These are phyloP conservation scores for Megalops atlanticus DNA, from an alignment of 2,113 vertebrate genomes.

Conservation along the genomic window DNA sequence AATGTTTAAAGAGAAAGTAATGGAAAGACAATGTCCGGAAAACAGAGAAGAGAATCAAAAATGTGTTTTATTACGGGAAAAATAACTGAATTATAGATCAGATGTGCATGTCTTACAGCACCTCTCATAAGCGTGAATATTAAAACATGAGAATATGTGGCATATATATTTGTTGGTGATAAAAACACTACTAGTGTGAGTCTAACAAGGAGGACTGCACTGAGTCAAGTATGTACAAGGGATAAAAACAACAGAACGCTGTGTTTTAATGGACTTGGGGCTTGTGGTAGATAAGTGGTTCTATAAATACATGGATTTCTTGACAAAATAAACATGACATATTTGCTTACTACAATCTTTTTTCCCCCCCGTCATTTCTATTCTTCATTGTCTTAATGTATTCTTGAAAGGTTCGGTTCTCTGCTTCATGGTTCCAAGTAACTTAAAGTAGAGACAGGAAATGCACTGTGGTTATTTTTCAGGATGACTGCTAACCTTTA, in stretches of 20 bases:
- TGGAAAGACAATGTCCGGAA: constrained; percentile 85
- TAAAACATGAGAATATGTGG: constrained; percentile 75
- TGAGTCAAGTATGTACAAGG: constrained; percentile 31
- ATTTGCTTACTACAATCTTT: constrained; percentile 59
- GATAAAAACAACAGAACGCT: constrained; percentile 51
- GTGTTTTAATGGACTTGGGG: constrained; percentile 68
- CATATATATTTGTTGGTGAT: constrained; percentile 65
- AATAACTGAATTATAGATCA: constrained; percentile 92
- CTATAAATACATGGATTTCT: constrained; percentile 54
- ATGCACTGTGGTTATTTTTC: constrained; percentile 10
- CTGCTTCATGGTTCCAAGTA: constrained; percentile 15
- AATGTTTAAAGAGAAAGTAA: constrained; percentile 96
- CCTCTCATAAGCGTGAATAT: constrained; percentile 80
- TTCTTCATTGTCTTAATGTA: constrained; percentile 8
- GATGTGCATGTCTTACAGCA: constrained; percentile 75
- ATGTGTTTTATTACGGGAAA: constrained; percentile 72
- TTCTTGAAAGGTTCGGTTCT: constrained; percentile 4
- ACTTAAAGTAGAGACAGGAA: neutral
- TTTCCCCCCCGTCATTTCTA: constrained; percentile 22
- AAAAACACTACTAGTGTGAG: constrained; percentile 51
- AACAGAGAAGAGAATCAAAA: constrained; percentile 67
- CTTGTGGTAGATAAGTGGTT: constrained; percentile 48
- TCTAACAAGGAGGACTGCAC: neutral
- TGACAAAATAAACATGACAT: constrained; percentile 75
- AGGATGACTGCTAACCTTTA: neutral